Percentiles rank a stretch among this genome's conserved stretches.
phyloP scores from a whole-genome alignment of 2,113 vertebrate species.

The Pterophyllum scalare region DNA sequence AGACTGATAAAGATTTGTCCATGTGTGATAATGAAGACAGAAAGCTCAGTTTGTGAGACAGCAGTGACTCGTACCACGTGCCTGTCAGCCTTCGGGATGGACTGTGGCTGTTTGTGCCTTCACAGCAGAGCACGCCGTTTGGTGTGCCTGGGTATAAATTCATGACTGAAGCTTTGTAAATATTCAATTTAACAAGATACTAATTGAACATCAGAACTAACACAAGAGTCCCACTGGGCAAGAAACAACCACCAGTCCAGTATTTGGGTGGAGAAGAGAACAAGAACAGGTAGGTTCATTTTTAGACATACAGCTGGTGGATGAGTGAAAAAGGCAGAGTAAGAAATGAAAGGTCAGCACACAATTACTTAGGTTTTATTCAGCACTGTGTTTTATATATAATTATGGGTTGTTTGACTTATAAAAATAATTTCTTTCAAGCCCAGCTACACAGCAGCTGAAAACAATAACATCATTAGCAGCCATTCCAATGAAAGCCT shows the following conservation, averaged over 20 bases:
- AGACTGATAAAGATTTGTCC: not conserved
- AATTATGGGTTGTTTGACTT: not conserved
- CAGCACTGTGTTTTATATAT: not conserved
- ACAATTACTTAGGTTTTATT: not conserved
- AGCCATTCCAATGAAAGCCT: not conserved
- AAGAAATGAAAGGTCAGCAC: not conserved
- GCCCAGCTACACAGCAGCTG: not conserved
- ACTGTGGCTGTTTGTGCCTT: slow-evolving; percentile 27
- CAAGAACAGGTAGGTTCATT: slow-evolving; percentile 34
- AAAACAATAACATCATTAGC: not conserved
- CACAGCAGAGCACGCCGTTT: slow-evolving; percentile 21
- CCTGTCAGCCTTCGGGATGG: slow-evolving; percentile 33
- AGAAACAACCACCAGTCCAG: not conserved
- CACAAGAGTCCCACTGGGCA: not conserved
- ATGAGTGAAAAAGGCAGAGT: not conserved
- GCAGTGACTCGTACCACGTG: slow-evolving; percentile 39
- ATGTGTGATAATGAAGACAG: not conserved
- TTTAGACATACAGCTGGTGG: not conserved
- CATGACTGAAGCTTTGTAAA: not conserved
- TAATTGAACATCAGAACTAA: slow-evolving; percentile 18
- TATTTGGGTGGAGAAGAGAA: not conserved
- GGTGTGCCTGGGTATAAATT: slow-evolving; percentile 29
- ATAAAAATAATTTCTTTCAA: not conserved
- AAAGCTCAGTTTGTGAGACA: slow-evolving; percentile 23
- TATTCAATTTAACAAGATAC: not conserved